Base-by-base conservation (phyloP, 2,113 vertebrate genomes). In the Jaculus jaculus region DNA sequence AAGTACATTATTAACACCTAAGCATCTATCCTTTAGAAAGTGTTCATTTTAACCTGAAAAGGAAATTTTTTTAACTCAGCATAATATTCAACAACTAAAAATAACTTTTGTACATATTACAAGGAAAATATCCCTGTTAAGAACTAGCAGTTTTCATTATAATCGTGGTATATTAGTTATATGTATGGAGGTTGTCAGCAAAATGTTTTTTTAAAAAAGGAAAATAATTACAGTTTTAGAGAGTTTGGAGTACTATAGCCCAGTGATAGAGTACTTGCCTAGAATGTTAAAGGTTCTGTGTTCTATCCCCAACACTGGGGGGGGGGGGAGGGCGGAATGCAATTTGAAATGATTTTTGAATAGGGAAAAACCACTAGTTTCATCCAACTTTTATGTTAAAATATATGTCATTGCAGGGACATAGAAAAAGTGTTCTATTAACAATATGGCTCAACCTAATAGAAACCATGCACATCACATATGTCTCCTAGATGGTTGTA, bases 401-500 rank as follows among this genome's bases (percentile, higher is more conserved):
- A 8, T 16, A 32, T 81, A 23, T 42, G 37, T 75, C 78, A 73
- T 28, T 51, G 20, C 51, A 15, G 32, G 30, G 10, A 3, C 66
- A 5, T 61, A 60, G 83, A 73, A 7, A 94, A 66, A 17, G 4
- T 74, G 63, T 21, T 5, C 39, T 87, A 8, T 63, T 91, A n/a
- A 51, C 68, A 69, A 0, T 60, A 2, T 83, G 24, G 39, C 75
- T 82, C 58, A 82, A 5, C 5, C 17, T 86, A 63, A 42, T 47
- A 47, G 23, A 83, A 91, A 80, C 6, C 24, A 34, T 60, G 8
- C 8, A n/a, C 8, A n/a, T 74, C 17, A 0, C 84, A 17, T 61
- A 18, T 51, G 58, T 90, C 75, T 84, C 47, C 66, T 96, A 58
- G 74, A 65, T 80, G n/a, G 88, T 75, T 94, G 39, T 81, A 13